Evolutionary conservation across 2,797 vertebrate genomes (phyloP).

Genomic region (Austrolebias charrua): DNA sequence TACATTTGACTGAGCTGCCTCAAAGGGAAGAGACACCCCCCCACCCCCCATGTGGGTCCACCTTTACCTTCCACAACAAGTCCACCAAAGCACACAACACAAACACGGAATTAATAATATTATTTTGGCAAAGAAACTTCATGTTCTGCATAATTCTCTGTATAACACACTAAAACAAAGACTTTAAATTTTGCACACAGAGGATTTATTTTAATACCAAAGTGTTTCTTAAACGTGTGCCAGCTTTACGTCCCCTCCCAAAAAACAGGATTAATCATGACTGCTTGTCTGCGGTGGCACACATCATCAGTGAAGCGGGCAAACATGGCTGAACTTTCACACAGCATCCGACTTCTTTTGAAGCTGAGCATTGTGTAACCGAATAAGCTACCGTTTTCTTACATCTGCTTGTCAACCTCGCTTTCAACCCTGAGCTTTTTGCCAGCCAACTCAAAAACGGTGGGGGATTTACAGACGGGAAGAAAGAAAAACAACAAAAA

Average conservation of each 20-base stretch:
- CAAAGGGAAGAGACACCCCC: slow-evolving; percentile 35
- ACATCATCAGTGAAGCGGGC: slow-evolving; percentile 41
- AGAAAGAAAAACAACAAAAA: slow-evolving; percentile 54
- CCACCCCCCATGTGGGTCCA: slow-evolving; percentile 28
- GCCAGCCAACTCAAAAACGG: slow-evolving; percentile 54
- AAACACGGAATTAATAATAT: slow-evolving; percentile 57
- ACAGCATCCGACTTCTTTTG: slow-evolving; percentile 68
- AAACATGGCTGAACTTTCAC: slow-evolving; percentile 68
- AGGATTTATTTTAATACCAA: slow-evolving; percentile 38
- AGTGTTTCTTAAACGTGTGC: slow-evolving; percentile 60
- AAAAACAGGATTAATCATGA: slow-evolving; percentile 72
- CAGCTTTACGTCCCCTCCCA: slow-evolving; percentile 47
- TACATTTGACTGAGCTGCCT: slow-evolving; percentile 68
- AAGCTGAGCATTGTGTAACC: slow-evolving; percentile 73
- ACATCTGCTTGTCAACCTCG: slow-evolving; percentile 79
- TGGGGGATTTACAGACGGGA: slow-evolving; percentile 49
- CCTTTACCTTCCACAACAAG: slow-evolving; percentile 68
- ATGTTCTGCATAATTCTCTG: slow-evolving; percentile 23
- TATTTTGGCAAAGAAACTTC: slow-evolving; percentile 32
- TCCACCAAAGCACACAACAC: slow-evolving; percentile 49
- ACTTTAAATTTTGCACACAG: slow-evolving; percentile 28
- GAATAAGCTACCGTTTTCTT: slow-evolving; percentile 80
- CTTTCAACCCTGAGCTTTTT: slow-evolving; percentile 70
- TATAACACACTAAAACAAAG: slow-evolving; percentile 24
- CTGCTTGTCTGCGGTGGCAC: slow-evolving; percentile 53